phyloP scores from a whole-genome alignment of 2,888 invertebrate genomes.

The Lycophotia porphyrea region DNA sequence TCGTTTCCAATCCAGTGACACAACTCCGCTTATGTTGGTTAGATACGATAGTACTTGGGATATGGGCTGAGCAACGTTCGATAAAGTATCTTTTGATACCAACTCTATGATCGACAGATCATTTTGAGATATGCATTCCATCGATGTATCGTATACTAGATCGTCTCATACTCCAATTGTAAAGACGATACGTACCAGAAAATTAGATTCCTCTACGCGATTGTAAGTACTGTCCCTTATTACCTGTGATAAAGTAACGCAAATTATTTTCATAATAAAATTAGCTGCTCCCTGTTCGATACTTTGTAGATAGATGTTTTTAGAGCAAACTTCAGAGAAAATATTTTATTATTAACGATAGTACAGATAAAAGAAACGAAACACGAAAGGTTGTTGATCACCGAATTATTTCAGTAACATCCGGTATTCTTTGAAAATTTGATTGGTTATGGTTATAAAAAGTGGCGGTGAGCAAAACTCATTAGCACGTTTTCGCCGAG shows the following conservation, averaged over 20 bases:
- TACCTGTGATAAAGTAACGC: slow-evolving; percentile 7
- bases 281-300: slow-evolving; percentile 18
- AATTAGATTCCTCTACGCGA: neutral
- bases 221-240: slow-evolving; percentile 6
- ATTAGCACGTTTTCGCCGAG: slow-evolving; percentile 33
- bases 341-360: neutral
- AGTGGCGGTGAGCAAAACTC: slow-evolving; percentile 1
- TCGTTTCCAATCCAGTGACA: slow-evolving; percentile 65
- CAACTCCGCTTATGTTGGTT: slow-evolving; percentile 42
- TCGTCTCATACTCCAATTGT: slow-evolving; percentile 5
- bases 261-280: slow-evolving; percentile 25
- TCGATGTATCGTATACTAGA: slow-evolving; percentile 2
- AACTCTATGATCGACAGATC: neutral
- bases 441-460: slow-evolving; percentile 32
- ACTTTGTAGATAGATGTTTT: slow-evolving; percentile 11
- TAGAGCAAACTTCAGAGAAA: slow-evolving; percentile 14
- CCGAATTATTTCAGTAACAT: slow-evolving; percentile 35
- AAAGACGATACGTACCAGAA: neutral
- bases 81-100: slow-evolving; percentile 23
- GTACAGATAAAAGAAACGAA: slow-evolving; percentile 17
- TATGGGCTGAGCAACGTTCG: slow-evolving; percentile 12
- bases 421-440: slow-evolving; percentile 19
- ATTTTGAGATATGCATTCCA: neutral
- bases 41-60: slow-evolving; percentile 38
- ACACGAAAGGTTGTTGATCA: slow-evolving; percentile 27